Conservation (phyloP, 2,113 vertebrate species). For the Porphyrio hochstetteri region DNA sequence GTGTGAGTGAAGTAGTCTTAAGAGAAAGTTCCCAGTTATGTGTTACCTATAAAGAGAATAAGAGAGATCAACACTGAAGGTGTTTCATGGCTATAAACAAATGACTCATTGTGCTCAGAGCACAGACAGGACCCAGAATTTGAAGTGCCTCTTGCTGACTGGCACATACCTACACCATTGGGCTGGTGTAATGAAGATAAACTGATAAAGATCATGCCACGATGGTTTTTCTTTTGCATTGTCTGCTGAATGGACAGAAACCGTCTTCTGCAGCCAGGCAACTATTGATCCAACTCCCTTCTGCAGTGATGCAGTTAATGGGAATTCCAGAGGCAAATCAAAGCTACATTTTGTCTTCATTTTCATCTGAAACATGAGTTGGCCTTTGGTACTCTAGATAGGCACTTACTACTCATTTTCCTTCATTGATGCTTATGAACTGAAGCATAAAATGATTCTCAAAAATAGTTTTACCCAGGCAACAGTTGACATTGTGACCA, state of each 20-base stretch:
- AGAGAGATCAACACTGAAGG: conserved; percentile 52
- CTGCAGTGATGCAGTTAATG: conserved; percentile 76
- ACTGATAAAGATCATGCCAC: conserved; percentile 85
- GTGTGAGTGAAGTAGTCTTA: conserved; percentile 36
- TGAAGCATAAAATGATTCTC: conserved; percentile 75
- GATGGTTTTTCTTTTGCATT: conserved; percentile 83
- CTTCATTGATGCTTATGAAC: conserved; percentile 75
- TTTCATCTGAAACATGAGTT: conserved; percentile 81
- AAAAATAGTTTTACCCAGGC: conserved; percentile 74
- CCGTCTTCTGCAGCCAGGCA: conserved; percentile 71
- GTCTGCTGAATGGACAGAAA: conserved; percentile 81
- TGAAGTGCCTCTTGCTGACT: conserved; percentile 64
- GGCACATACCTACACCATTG: conserved; percentile 74
- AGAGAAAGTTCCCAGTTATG: conserved; percentile 50
- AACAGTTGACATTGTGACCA: conserved; percentile 70
- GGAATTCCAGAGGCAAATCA: conserved; percentile 78
- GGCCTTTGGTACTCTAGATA: conserved; percentile 75
- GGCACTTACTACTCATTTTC: conserved; percentile 76
- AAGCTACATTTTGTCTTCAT: conserved; percentile 76
- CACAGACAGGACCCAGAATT: conserved; percentile 44
- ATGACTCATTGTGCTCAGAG: neutral
- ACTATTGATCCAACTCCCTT: conserved; percentile 82
- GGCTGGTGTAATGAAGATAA: conserved; percentile 81
- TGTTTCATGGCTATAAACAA: conserved; percentile 69
- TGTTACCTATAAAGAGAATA: conserved; percentile 68